phyloP scores from a whole-genome alignment of 1,140 invertebrate genomes.

The Cylas formicarius region DNA sequence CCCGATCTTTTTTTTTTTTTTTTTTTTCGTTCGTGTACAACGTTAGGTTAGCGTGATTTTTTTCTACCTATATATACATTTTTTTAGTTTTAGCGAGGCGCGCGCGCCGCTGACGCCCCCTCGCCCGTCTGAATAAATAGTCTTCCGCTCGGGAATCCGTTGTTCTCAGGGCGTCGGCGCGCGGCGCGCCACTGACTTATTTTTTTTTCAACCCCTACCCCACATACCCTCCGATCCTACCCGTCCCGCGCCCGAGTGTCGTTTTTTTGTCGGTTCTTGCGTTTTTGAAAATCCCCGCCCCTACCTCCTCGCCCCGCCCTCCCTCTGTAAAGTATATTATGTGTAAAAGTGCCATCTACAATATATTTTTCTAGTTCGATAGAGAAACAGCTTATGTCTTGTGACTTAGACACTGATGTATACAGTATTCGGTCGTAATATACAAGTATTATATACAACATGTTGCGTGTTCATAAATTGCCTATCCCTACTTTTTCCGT shows the following conservation, averaged over 20 bases:
- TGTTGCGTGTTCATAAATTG: too few species aligned
- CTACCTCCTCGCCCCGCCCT: slow-evolving; percentile 9
- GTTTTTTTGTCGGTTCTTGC: too few species aligned
- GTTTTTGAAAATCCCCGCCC: slow-evolving; percentile 11
- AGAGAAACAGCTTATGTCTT: slow-evolving; percentile 41
- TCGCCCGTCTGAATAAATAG: too few species aligned
- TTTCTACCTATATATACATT: slow-evolving; percentile 8
- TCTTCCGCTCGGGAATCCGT: too few species aligned
- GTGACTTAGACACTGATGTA: slow-evolving; percentile 42
- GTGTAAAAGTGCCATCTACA: slow-evolving; percentile 42
- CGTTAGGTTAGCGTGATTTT: slow-evolving; percentile 17
- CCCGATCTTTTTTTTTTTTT: slow-evolving; percentile 21
- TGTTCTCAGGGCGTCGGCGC: too few species aligned
- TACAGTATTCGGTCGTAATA: slow-evolving; percentile 43
- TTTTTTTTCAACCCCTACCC: too few species aligned
- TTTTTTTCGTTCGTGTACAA: slow-evolving; percentile 22
- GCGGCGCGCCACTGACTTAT: too few species aligned
- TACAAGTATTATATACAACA: slow-evolving; percentile 39
- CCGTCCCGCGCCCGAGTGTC: too few species aligned
- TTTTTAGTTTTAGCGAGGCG: too few species aligned
- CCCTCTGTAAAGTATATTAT: slow-evolving; percentile 36
- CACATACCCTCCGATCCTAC: too few species aligned
- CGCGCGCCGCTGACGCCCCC: too few species aligned
- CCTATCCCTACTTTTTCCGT: too few species aligned
- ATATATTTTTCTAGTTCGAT: slow-evolving; percentile 43